Conservation (phyloP, 2,113 vertebrate species). For the Alexandromys fortis region DNA sequence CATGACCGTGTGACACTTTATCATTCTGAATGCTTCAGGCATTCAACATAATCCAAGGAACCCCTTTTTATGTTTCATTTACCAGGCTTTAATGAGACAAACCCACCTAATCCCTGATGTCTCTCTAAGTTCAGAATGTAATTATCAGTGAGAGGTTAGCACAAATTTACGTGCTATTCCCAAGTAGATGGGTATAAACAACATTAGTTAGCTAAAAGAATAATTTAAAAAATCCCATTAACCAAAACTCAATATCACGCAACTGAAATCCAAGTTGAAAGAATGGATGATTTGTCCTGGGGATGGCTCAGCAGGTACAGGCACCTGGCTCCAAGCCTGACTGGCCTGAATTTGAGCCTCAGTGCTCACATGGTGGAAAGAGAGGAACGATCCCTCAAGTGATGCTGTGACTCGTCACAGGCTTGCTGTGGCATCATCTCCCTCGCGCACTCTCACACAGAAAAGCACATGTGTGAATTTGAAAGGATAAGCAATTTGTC, state of each 20-base stretch:
- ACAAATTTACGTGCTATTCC: not conserved
- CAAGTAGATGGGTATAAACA: not conserved
- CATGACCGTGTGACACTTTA: not conserved
- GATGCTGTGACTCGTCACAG: not conserved
- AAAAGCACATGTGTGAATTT: too few relatives aligned
- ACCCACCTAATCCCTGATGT: not conserved
- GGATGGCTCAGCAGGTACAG: not conserved
- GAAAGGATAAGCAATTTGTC: not conserved
- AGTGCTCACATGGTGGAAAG: not conserved
- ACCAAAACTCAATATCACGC: slow-evolving; percentile 18
- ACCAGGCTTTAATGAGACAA: not conserved
- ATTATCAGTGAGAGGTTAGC: slow-evolving; percentile 21
- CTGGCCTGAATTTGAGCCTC: not conserved
- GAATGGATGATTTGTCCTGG: not conserved
- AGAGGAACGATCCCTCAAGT: too few relatives aligned
- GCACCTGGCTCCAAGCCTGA: not conserved
- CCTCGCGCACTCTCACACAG: not conserved
- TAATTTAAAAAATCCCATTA: not conserved
- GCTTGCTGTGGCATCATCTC: not conserved
- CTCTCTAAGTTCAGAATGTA: slow-evolving; percentile 28
- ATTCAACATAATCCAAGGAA: not conserved
- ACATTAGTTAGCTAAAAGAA: not conserved
- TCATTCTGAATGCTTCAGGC: not conserved
- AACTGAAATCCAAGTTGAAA: slow-evolving; percentile 1
- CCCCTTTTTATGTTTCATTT: not conserved